Evolutionary conservation across 2,888 invertebrate species (phyloP), one percentile per base, ranked within the genome.

Genomic region (Stegana nigrithorax): DNA sequence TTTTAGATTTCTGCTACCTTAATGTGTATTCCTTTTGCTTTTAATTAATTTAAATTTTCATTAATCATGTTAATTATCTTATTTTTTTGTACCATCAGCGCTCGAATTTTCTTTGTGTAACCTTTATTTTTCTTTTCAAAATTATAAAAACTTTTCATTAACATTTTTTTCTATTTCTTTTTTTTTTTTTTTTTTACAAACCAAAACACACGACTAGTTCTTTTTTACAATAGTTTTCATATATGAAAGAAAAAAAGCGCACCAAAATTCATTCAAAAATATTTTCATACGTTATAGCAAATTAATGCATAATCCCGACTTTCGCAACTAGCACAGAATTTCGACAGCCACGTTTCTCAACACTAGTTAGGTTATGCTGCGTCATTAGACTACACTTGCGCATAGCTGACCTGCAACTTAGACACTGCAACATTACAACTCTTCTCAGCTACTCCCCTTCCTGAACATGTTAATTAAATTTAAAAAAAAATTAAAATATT

Each of bases 61-160:
- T 55, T 50, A n/a, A n/a, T 60, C 56, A 26, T 42, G 26, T 66
- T 66, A 57, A 21, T 64, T 56, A 67, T 63, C 53, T 64, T 62
- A 56, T 67, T 64, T 67, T 73, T 83, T 83, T 84, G 83, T 84
- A 84, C 83, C 84, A 77, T 84, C 80, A 84, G 83, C 83, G 83
- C 83, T 84, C 83, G 78, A 83, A 80, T 82, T 81, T 76, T 66
- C 65, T 69, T 72, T n/a, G n/a, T 72, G 66, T 71, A 70, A 68
- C 65, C 66, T 70, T 64, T 67, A n/a, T n/a, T n/a, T 64, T 59
- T 62, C 70, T 78, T 66, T 62, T 60, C 71, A 65, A 39, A 72
- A 60, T 68, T 69, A 58, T 63, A 71, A 69, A 65, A 62, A 66
- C 65, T 69, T 53, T 59, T 36, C 59, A n/a, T 60, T 58, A 36